These are phyloP conservation scores for Tetrao urogallus DNA, from an alignment of 2,113 vertebrate genomes.

Conservation along the genomic window DNA sequence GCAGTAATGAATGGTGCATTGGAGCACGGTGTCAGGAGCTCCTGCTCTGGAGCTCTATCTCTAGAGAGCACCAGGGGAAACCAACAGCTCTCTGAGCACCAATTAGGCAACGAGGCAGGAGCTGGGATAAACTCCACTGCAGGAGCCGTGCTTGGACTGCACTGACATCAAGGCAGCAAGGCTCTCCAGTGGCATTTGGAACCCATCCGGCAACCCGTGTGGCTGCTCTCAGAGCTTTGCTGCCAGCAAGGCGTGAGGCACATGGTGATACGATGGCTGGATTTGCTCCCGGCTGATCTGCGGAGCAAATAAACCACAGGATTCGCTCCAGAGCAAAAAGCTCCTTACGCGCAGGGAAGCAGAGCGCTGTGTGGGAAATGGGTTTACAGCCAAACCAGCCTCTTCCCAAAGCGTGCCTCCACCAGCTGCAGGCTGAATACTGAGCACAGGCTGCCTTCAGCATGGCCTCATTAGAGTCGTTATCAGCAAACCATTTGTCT, in stretches of 20 bases:
- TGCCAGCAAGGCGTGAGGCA: neutral
- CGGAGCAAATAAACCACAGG: conserved; percentile 16
- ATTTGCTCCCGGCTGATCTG: neutral
- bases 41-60: neutral
- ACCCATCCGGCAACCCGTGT: neutral
- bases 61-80: rapidly evolving
- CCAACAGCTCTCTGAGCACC: neutral
- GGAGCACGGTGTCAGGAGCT: neutral
- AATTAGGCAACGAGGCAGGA: neutral
- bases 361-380: neutral
- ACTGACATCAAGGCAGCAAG: neutral
- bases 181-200: neutral
- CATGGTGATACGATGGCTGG: neutral
- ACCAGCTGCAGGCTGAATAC: conserved; percentile 10
- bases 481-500: conserved; percentile 16
- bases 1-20: conserved; percentile 3
- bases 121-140: neutral
- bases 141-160: neutral
- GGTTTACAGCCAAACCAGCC: neutral
- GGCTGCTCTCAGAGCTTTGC: neutral
- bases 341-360: neutral
- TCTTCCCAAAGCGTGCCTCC: neutral
- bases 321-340: neutral
- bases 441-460: conserved; percentile 29
- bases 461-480: conserved; percentile 4